Evolutionary conservation across 92 coral and sea anemone genomes (phyloP), one percentile per base, ranked within the genome.

Genomic region (Meandrina meandrites): DNA sequence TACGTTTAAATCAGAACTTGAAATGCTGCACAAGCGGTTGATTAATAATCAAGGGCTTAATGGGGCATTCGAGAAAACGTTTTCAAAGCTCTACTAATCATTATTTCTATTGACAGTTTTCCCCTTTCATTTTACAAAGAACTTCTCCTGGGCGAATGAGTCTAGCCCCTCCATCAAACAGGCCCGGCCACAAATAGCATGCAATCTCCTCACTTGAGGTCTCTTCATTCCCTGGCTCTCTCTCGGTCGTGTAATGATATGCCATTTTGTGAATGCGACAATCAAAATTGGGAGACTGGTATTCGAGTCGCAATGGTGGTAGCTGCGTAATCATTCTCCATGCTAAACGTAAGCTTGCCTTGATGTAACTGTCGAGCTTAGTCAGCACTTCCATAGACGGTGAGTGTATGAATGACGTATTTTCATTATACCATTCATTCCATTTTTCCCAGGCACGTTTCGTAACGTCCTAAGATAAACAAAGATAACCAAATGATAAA

Each of bases 321-420:
- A 47, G 35, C 80, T 76, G 80, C 1, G 80, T 76, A 13, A 76
- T 62, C 62, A 76, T 76, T 45, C 80, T 31, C 80, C 80, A 76
- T 10, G 80, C 14, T 22, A 76, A 42, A 22, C 80, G 80, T 1
- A 76, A 15, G 62, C 80, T 48, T 8, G 37, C 80, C 56, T 47
- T 15, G 35, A 48, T 48, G 34, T 76, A 76, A 0, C 35, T 9
- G n/a, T n/a, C 14, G 35, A 76, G 64, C 1, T 76, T 14, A 3
- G 4, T 1, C 21, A 69, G 18, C 27, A 13, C 37, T 30, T 69
- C 73, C 13, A 3, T 13, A 31, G 75, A 12, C 9, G 75, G 75
- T 12, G 75, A 8, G 75, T 19, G 37, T 18, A 16, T 15, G 37
- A 28, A 31, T 28, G 75, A 31, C 19, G 19, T 15, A 28, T 69